Base-by-base conservation (phyloP, 2,113 vertebrate species). In the Scopus umbretta region DNA sequence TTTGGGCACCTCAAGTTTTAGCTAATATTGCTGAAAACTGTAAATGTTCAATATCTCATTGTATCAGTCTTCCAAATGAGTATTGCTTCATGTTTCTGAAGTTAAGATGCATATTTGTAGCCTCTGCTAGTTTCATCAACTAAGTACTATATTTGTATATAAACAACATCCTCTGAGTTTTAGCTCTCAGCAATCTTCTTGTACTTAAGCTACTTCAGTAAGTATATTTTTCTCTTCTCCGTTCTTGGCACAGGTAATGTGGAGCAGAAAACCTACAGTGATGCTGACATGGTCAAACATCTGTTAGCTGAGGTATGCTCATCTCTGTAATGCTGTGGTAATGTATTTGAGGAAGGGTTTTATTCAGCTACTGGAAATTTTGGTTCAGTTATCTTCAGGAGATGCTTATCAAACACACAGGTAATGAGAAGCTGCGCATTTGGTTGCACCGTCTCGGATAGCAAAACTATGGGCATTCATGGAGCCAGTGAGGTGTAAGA, bases 251-350 rank as follows among this genome's bases (percentile, higher is more conserved):
- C 98, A 43, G 98, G 98, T 71, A 98, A 98, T 7, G 98, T 98
- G 94, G 99, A 99, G 55, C 99, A 99, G 95, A 99, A 98, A 95
- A 98, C 98, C 27, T 99, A 98, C 97, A 98, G 98, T 98, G 99
- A 99, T 94, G 97, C 98, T 25, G 99, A 99, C 55, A 98, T 99
- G 98, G 98, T 99, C 79, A 99, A 98, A 38, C 99, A 99, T 94
- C 98, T 99, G 56, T 93, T 99, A 94, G 98, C 98, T 67, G 99
- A 99, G 99, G 99, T 99, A 97, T 49, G 92, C 34, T 80, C 6
- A 2, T 94, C 42, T 81, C 61, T 66, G 13, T 56, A 47, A 17
- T 11, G 5, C 62, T 86, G 0, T 47, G 16, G 47, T 71, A 49
- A 32, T n/a, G 80, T 8, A 7, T 68, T 80, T 91, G 47, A 81